A percentile compares a stretch with the other conserved stretches of the same genome.
These are phyloP conservation scores for Cisticola juncidis DNA, from an alignment of 2,113 vertebrate genomes.

Conservation along the genomic window DNA sequence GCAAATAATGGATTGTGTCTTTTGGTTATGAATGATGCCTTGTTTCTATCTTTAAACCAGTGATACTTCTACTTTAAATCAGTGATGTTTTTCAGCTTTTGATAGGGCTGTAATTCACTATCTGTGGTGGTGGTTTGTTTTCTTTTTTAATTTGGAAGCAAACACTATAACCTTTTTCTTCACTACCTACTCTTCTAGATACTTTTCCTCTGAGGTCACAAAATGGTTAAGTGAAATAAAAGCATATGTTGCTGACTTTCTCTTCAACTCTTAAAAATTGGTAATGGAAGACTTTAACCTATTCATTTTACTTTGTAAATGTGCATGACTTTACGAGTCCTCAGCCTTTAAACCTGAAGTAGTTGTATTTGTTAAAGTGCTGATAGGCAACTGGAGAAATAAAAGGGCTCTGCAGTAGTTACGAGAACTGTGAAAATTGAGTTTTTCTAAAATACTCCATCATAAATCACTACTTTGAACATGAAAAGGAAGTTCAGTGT, in stretches of 20 bases:
- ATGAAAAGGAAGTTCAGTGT: background rate
- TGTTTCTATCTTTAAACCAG: background rate
- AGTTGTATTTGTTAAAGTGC: background rate
- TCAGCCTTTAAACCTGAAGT: background rate
- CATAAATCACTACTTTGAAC: background rate
- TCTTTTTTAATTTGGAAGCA: background rate
- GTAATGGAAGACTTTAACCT: background rate
- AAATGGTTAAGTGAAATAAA: background rate
- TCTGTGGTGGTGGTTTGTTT: background rate
- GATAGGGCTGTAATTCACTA: background rate
- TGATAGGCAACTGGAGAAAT: background rate
- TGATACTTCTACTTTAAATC: background rate
- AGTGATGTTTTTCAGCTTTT: background rate
- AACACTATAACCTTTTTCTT: background rate
- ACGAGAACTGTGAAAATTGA: background rate
- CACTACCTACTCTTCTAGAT: background rate
- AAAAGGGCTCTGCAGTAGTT: background rate
- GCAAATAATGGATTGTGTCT: background rate
- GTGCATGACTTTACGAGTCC: background rate
- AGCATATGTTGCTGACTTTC: background rate
- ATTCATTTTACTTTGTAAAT: background rate
- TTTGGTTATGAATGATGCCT: background rate
- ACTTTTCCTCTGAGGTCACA: background rate
- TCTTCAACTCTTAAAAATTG: background rate
- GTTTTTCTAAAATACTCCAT: background rate